Conservation (phyloP, 2,113 vertebrate genomes). For the Mastomys natalensis region DNA sequence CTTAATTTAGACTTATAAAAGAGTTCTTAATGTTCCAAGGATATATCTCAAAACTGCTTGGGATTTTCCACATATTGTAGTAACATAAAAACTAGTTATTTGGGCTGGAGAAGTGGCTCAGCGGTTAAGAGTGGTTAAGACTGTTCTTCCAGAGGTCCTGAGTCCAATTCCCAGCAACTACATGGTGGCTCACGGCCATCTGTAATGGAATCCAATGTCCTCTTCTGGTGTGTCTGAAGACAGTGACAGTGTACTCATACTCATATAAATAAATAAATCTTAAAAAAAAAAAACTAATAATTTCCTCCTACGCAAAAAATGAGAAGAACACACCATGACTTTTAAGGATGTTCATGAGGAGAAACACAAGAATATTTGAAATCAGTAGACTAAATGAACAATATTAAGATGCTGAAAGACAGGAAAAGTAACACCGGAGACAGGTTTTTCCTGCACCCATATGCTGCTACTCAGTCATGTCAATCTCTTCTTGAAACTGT, state of each 20-base stretch:
- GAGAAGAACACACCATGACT: neutral
- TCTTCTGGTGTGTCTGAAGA: too few relatives aligned
- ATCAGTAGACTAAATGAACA: neutral
- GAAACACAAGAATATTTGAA: neutral
- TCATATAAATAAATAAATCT: too few relatives aligned
- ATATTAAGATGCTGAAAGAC: neutral
- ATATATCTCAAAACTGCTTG: neutral
- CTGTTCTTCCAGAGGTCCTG: too few relatives aligned
- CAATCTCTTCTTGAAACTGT: neutral
- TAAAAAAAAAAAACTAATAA: neutral
- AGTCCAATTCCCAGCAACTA: too few relatives aligned
- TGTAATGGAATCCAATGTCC: too few relatives aligned
- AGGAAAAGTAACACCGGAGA: neutral
- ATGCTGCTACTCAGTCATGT: neutral
- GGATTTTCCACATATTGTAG: slow-evolving; percentile 38
- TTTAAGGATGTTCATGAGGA: neutral
- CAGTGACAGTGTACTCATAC: too few relatives aligned
- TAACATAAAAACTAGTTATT: neutral
- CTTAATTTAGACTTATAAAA: slow-evolving; percentile 4
- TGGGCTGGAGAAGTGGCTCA: neutral
- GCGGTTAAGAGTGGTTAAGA: too few relatives aligned
- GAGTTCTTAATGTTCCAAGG: neutral
- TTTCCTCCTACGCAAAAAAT: neutral
- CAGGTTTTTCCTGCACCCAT: neutral
- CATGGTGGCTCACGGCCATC: too few relatives aligned